Conservation (phyloP, 2,113 vertebrate genomes). For the Alouatta palliata region DNA sequence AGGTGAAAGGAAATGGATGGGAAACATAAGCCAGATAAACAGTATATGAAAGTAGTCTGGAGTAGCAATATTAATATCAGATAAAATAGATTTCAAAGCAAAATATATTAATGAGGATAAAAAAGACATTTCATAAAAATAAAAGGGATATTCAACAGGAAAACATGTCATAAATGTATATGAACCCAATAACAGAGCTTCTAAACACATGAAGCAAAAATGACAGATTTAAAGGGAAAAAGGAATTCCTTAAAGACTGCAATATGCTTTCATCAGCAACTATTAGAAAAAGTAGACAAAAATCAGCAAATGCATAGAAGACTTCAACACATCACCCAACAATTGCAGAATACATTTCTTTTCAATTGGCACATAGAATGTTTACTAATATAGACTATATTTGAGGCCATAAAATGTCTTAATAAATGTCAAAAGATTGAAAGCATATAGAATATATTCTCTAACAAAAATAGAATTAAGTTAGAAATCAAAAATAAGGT, state of each 20-base stretch:
- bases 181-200: background rate
- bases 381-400: background rate
- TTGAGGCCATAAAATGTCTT: background rate
- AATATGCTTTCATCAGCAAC: background rate
- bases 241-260: background rate
- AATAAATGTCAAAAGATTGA: background rate
- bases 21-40: background rate
- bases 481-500: slow-evolving; percentile 12
- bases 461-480: slow-evolving; percentile 23
- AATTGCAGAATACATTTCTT: background rate
- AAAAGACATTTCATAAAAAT: background rate
- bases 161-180: background rate
- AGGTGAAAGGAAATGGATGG: background rate
- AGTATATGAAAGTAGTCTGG: background rate
- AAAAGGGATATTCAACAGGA: background rate
- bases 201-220: background rate
- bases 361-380: background rate
- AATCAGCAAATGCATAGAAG: background rate
- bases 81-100: background rate
- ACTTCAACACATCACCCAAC: background rate
- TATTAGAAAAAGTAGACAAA: background rate
- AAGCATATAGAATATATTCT: background rate
- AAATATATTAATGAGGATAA: background rate
- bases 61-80: background rate
- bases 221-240: slow-evolving; percentile 21